phyloP scores from a whole-genome alignment of 2,888 invertebrate species.

The Sinohyriopsis cumingii region DNA sequence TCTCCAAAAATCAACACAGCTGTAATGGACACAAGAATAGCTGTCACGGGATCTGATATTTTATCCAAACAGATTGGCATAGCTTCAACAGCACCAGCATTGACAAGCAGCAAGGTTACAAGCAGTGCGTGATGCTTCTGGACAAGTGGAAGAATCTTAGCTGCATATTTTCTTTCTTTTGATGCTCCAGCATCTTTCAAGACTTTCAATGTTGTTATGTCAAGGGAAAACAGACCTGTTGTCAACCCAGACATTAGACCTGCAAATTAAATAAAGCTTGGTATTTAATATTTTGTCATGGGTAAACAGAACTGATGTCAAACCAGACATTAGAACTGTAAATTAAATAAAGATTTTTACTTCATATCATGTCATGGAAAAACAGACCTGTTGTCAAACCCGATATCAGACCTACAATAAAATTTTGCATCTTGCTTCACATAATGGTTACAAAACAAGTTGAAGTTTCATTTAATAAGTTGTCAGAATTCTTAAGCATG shows the following conservation, averaged over 20 bases:
- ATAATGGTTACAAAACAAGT: no score
- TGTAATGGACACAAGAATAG: conserved; percentile 67
- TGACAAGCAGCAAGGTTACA: conserved; percentile 69
- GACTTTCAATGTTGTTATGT: conserved; percentile 64
- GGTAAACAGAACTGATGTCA: conserved; percentile 70
- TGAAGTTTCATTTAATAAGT: no score
- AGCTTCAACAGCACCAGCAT: conserved; percentile 69
- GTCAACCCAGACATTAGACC: conserved; percentile 72
- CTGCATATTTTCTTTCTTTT: conserved; percentile 63
- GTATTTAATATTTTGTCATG: conserved; percentile 55
- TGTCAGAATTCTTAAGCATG: no score
- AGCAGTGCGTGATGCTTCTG: conserved; percentile 68
- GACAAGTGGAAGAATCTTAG: conserved; percentile 66
- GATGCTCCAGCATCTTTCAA: conserved; percentile 65
- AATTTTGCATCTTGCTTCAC: neutral
- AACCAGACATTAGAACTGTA: conserved; percentile 70
- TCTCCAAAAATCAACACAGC: conserved; percentile 71
- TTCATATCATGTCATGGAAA: conserved; percentile 62
- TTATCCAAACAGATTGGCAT: conserved; percentile 71
- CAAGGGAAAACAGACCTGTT: conserved; percentile 69
- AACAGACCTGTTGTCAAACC: conserved; percentile 71
- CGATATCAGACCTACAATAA: conserved; percentile 67
- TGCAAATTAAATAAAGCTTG: conserved; percentile 29
- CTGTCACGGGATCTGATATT: conserved; percentile 67
- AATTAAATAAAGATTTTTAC: conserved; percentile 5